Base-by-base conservation (phyloP, 2,113 vertebrate genomes). In the Brachypteracias leptosomus region DNA sequence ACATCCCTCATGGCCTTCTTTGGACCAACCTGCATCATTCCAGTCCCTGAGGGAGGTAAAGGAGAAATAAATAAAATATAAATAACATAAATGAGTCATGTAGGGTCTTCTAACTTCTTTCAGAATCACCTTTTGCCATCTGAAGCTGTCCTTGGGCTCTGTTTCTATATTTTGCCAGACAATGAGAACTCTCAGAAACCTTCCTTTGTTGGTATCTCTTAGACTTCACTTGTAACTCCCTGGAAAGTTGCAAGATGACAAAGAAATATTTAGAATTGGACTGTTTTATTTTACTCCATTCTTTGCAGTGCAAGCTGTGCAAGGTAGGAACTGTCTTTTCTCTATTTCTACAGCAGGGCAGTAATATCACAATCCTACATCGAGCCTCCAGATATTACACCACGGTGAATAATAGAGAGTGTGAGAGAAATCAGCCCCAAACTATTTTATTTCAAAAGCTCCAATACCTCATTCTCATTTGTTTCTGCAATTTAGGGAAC, bases 401-500 rank as follows among this genome's bases (percentile, higher is more conserved):
- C 28, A 2, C 3, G 21, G 83, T 93, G 92, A 94, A 46, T 84
- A 94, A 90, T 26, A 84, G 21, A 67, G 19, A 42, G 10, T 9
- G 31, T 40, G 72, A 90, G 42, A 82, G 58, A 92, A 93, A 90
- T n/a, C 79, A 70, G 22, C 36, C 79, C 65, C 4, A 14, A 93
- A 82, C 4, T 6, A 13, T 21, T 72, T 17, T 71, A n/a, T 57
- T 40, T 62, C 17, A 67, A 71, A 74, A 74, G 3, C 55, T 81
- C 22, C 33, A 65, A 82, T 83, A 24, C 44, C 40, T 91, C 49
- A 33, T 67, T 90, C 76, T 72, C 65, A 40, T 76, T 89, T 92
- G 59, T 84, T 90, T 75, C 67, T 85, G 77, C 89, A 85, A 76
- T 93, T 94, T 82, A 84, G 77, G 89, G 57, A 96, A 67, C 91